These are phyloP conservation scores for Lepidurus apus DNA, from an alignment of 1,140 invertebrate genomes.

Conservation along the genomic window DNA sequence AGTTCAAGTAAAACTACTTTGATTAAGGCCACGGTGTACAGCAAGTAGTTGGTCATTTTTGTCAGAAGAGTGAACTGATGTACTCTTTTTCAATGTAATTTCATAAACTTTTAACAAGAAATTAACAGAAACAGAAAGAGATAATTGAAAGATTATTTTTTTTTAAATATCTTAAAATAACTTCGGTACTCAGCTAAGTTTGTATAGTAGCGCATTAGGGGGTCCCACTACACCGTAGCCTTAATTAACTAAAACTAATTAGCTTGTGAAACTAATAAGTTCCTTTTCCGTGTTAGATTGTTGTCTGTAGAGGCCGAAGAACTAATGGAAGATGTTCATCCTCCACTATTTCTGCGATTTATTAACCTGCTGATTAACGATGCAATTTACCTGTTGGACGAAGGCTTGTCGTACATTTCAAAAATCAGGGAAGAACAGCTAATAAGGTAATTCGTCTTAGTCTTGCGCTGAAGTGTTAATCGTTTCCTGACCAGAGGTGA, in stretches of 20 bases:
- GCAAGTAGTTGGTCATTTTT: too few relatives aligned
- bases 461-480: slow-evolving; percentile 29
- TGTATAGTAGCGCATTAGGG: too few relatives aligned
- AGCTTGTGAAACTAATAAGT: not conserved
- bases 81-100: too few relatives aligned
- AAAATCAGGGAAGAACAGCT: slow-evolving; percentile 68
- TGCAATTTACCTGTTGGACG: slow-evolving; percentile 87
- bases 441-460: slow-evolving; percentile 52
- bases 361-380: slow-evolving; percentile 94
- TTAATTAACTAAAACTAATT: not conserved
- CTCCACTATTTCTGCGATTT: slow-evolving; percentile 87
- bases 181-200: too few relatives aligned
- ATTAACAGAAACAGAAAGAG: too few relatives aligned
- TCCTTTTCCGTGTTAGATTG: slow-evolving; percentile 48
- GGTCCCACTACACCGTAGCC: too few relatives aligned
- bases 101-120: too few relatives aligned
- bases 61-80: too few relatives aligned
- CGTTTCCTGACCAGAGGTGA: slow-evolving; percentile 53
- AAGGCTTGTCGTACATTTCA: slow-evolving; percentile 79
- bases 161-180: too few relatives aligned
- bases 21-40: too few relatives aligned
- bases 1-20: slow-evolving; percentile 57
- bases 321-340: slow-evolving; percentile 82
- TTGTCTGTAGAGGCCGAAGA: slow-evolving; percentile 73
- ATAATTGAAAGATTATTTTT: too few relatives aligned